phyloP scores from a whole-genome alignment of 1,140 invertebrate species.

The Sarcophaga peregrina region DNA sequence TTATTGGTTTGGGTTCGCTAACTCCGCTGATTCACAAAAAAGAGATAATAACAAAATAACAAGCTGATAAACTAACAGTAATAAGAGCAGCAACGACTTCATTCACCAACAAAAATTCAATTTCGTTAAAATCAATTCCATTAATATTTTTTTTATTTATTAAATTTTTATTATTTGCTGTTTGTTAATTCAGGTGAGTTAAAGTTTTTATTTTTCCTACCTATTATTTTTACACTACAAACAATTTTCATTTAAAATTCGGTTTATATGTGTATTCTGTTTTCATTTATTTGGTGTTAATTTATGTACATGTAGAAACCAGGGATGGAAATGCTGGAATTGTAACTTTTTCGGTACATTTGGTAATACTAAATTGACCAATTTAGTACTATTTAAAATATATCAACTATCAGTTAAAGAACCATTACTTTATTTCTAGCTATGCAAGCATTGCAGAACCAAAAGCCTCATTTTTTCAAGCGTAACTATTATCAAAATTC shows the following conservation, averaged over 20 bases:
- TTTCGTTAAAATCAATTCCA: neutral
- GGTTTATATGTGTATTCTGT: neutral
- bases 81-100: neutral
- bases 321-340: too few relatives aligned
- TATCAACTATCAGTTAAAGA: too few relatives aligned
- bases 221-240: neutral
- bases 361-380: too few relatives aligned
- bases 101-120: neutral
- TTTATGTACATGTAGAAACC: neutral
- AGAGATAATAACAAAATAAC: constrained; percentile 7
- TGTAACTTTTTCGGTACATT: too few relatives aligned
- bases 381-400: too few relatives aligned
- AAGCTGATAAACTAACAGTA: neutral
- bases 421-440: too few relatives aligned
- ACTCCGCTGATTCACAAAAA: neutral
- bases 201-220: neutral
- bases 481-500: too few relatives aligned
- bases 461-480: too few relatives aligned
- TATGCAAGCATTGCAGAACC: too few relatives aligned
- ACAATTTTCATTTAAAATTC: neutral
- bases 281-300: constrained; percentile 14
- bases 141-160: constrained; percentile 26
- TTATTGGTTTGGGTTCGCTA: constrained; percentile 9
- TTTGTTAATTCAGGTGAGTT: constrained; percentile 33
- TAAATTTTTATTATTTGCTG: constrained; percentile 26